Evolutionary conservation across 2,888 invertebrate genomes (phyloP), one percentile per base, ranked within the genome.

Genomic region (Drosophila planitibia): DNA sequence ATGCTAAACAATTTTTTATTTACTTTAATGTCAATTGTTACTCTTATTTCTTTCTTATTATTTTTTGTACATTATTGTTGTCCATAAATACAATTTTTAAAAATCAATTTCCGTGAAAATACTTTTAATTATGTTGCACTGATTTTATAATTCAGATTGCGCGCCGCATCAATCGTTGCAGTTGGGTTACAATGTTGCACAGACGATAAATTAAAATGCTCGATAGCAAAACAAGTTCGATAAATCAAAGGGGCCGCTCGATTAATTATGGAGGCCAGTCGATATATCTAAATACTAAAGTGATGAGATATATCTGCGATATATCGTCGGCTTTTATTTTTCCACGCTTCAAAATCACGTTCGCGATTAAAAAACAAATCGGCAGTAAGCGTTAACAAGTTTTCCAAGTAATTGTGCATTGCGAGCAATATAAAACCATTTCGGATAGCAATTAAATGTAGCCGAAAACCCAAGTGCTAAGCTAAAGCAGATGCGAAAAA

Each of bases 401-500:
- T 78, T 22, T 32, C 35, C 28, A 69, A 71, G 57, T 69, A 74
- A 79, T 71, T 69, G 52, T 65, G 44, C 64, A n/a, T 47, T 47
- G 25, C 30, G 16, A 28, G 55, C 28, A 14, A 12, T 35, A 35
- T 1, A 39, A 55, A 70, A 66, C 25, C 2, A 54, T 54, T 19
- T 28, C 28, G 16, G 37, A 69, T 54, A 55, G 19, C 37, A 60
- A 54, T 59, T 64, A 69, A 66, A 63, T 60, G 25, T 47, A 55
- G 57, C 47, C 35, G 30, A 70, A 82, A 65, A 64, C 59, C 25
- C 7, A 57, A 68, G 59, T 74, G 85, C 88, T 74, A 87, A 84
- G 76, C 68, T 69, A 68, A 84, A 87, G 85, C 77, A 72, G 70
- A 87, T 85, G 90, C 90, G 85, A 85, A 85, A 85, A 89, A 75